phyloP scores from a whole-genome alignment of 2,797 vertebrate species.

The Sebastolobus altivelis region DNA sequence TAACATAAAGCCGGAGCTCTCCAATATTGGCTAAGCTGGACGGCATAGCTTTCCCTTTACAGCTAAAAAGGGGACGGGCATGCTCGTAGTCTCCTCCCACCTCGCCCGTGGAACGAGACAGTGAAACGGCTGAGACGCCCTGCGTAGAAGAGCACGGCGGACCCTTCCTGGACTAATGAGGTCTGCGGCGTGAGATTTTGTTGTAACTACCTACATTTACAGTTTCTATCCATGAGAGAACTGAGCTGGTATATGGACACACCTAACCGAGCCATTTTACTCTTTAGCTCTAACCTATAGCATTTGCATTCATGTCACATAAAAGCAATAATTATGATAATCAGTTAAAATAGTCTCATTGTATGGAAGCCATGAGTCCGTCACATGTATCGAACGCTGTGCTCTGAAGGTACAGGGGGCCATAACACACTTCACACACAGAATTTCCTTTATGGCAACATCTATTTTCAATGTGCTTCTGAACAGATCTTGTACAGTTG shows the following conservation, averaged over 20 bases:
- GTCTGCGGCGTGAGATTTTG: slow-evolving; percentile 59
- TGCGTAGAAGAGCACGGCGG: slow-evolving; percentile 35
- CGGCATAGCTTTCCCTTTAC: slow-evolving; percentile 27
- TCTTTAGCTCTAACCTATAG: slow-evolving; percentile 73
- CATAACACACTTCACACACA: slow-evolving; percentile 65
- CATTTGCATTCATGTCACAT: slow-evolving; percentile 74
- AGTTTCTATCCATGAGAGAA: slow-evolving; percentile 53
- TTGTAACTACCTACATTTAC: slow-evolving; percentile 70
- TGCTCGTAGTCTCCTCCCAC: slow-evolving; percentile 49
- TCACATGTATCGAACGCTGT: slow-evolving; percentile 62
- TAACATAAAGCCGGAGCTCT: slow-evolving; percentile 52
- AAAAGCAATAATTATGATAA: slow-evolving; percentile 82
- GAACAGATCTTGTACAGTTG: slow-evolving; percentile 59
- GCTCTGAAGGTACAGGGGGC: slow-evolving; percentile 63
- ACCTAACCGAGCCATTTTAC: slow-evolving; percentile 72
- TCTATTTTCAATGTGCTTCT: slow-evolving; percentile 56
- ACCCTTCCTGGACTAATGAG: slow-evolving; percentile 59
- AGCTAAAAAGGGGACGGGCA: slow-evolving; percentile 14
- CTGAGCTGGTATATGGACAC: slow-evolving; percentile 52
- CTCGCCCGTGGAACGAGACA: slow-evolving; percentile 27
- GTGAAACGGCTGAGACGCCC: slow-evolving; percentile 45
- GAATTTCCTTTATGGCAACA: slow-evolving; percentile 45
- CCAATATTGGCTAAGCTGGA: slow-evolving; percentile 33
- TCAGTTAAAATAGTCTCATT: slow-evolving; percentile 63
- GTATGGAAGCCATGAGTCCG: slow-evolving; percentile 60